These are phyloP conservation scores for Heliconius aoede DNA, from an alignment of 2,888 invertebrate genomes.

Conservation along the genomic window DNA sequence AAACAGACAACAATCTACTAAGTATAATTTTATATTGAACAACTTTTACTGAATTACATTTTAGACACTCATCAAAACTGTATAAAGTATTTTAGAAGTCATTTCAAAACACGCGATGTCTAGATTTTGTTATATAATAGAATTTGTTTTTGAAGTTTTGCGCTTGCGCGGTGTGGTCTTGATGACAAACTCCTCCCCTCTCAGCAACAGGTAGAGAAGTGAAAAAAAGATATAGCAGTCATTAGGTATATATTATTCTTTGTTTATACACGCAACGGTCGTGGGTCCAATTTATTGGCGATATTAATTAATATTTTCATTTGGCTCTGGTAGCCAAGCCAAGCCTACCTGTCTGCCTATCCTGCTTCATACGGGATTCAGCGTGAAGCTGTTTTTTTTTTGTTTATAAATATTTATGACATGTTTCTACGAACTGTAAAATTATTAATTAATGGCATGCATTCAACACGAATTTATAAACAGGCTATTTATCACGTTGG, in stretches of 20 bases:
- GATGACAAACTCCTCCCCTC: slow-evolving; percentile 65
- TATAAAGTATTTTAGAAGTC: slow-evolving; percentile 29
- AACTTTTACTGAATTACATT: slow-evolving; percentile 27
- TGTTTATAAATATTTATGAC: not conserved
- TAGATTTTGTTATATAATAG: slow-evolving; percentile 44
- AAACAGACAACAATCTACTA: not conserved
- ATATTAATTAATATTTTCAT: not conserved
- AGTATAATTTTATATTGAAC: slow-evolving; percentile 1
- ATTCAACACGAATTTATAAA: slow-evolving; percentile 36
- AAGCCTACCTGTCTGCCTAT: no score
- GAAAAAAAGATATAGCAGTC: not conserved
- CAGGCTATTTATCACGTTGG: slow-evolving; percentile 35
- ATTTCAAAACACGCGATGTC: slow-evolving; percentile 45
- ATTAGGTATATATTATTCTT: no score
- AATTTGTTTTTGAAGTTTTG: slow-evolving; percentile 45
- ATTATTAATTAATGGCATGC: slow-evolving; percentile 18
- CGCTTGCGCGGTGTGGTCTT: slow-evolving; percentile 64
- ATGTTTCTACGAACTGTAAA: not conserved
- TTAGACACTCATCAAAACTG: slow-evolving; percentile 13
- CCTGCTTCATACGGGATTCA: no score
- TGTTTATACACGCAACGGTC: no score
- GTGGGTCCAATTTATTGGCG: not conserved
- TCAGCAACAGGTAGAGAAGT: slow-evolving; percentile 65
- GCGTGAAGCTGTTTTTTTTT: not conserved
- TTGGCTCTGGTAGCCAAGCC: no score